Base-by-base conservation (phyloP, 1,140 invertebrate species). In the Schmidtea mediterranea region DNA sequence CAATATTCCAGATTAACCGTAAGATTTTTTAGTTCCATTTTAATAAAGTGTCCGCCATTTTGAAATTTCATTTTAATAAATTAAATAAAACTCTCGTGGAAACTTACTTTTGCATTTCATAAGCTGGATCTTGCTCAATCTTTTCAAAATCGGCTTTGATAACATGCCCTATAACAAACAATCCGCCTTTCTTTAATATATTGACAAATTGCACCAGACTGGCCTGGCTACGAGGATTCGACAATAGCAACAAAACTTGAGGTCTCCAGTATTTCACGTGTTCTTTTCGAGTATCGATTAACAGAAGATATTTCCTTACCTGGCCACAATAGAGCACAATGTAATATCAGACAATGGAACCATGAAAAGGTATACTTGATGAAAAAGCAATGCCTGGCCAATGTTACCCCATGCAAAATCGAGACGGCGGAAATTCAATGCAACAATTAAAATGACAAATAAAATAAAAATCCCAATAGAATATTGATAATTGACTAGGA, bases 181-280 rank as follows among this genome's bases (percentile, higher is more conserved):
- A 68, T 13, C 92, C 92, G 54, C 84, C 81, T 66, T 98, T 98
- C 62, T 98, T 98, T 55, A 97, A 71, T 62, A 94, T 89, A 62
- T 98, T 98, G 1, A 90, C 80, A 69, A 97, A 98, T 66, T 84
- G 77, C 38, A 97, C 89, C 3, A 97, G 66, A 0, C 84, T 79
- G 57, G 81, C 80, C 1, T 74, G 73, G 8, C 80, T 78, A n/a
- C 86, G 69, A 1, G 89, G 87, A 52, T 82, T 86, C 0, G 79
- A 74, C 2, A 97, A 77, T 63, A 98, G 71, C 1, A 97, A 65
- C 9, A 98, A 62, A 62, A 98, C 82, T 69, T 97, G 90, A 0
- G 90, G 90, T 22, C 90, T 68, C 92, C 92, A 98, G 65, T 87
- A 97, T 68, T 95, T 97, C 0, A 97, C 84, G 62, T 98, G 90